phyloP scores from a whole-genome alignment of 2,113 vertebrate genomes.

The Excalfactoria chinensis region DNA sequence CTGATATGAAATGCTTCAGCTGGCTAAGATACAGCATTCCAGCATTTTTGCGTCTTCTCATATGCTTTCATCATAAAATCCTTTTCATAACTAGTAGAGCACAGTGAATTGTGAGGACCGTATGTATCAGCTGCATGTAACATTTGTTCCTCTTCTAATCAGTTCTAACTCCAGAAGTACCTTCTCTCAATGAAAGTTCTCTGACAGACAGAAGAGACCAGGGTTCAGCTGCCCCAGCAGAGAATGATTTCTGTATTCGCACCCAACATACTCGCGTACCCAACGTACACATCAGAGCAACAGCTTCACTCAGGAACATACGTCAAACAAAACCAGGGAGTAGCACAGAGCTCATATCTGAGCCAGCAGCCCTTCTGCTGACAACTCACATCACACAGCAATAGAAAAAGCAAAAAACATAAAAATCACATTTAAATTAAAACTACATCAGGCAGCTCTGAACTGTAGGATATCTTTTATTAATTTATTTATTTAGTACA shows the following conservation, averaged over 20 bases:
- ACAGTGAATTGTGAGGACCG: not conserved
- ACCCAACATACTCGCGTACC: not conserved
- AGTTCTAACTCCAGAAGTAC: not conserved
- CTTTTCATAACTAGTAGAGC: not conserved
- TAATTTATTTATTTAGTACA: too few relatives aligned
- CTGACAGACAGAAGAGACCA: not conserved
- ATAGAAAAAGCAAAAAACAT: constrained; percentile 43
- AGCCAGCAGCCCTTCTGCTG: constrained; percentile 35
- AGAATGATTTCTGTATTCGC: not conserved
- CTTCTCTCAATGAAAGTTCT: not conserved
- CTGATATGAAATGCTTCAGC: not conserved
- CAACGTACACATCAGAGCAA: not conserved
- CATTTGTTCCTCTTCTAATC: not conserved
- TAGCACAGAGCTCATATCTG: not conserved
- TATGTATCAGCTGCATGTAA: not conserved
- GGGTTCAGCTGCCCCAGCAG: not conserved
- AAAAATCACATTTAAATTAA: constrained; percentile 62
- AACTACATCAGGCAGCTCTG: constrained; percentile 44
- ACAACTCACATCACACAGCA: not conserved
- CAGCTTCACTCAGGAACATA: not conserved
- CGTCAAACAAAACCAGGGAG: not conserved
- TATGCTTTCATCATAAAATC: not conserved
- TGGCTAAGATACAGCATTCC: not conserved
- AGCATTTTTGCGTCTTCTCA: not conserved
- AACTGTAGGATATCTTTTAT: constrained; percentile 30